Conservation (phyloP, 1,140 invertebrate genomes). For the Ruditapes philippinarum region DNA sequence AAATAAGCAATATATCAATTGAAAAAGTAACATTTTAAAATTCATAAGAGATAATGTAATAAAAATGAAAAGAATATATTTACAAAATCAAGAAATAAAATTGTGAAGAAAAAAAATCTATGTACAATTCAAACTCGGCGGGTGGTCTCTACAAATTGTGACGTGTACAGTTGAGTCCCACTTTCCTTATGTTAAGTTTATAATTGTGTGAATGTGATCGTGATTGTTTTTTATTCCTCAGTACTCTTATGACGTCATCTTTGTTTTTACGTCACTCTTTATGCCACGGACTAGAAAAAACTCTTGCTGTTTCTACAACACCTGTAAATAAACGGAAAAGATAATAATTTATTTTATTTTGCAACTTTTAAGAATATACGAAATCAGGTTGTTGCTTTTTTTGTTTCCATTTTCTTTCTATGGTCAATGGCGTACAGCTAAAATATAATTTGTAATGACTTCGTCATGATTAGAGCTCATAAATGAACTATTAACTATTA, state of each 20-base stretch:
- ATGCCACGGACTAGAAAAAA: not conserved
- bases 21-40: conserved; percentile 51
- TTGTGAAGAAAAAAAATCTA: not conserved
- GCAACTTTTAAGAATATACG: not conserved
- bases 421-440: not conserved
- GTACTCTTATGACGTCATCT: not conserved
- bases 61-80: conserved; percentile 7
- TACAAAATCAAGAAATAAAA: conserved; percentile 29
- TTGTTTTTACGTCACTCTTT: not conserved
- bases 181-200: too few species aligned
- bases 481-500: too few species aligned
- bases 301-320: not conserved
- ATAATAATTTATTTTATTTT: not conserved
- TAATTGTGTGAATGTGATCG: too few species aligned
- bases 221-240: too few species aligned
- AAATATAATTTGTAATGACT: not conserved
- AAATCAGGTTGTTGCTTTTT: not conserved
- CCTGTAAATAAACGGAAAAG: not conserved
- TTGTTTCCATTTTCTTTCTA: not conserved
- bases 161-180: not conserved
- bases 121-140: conserved; percentile 19
- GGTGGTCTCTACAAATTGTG: not conserved
- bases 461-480: not conserved
- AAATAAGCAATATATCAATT: conserved; percentile 2
- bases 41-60: conserved; percentile 27